These are phyloP conservation scores for Eretmocerus hayati DNA, from an alignment of 2,888 invertebrate species.

Conservation along the genomic window DNA sequence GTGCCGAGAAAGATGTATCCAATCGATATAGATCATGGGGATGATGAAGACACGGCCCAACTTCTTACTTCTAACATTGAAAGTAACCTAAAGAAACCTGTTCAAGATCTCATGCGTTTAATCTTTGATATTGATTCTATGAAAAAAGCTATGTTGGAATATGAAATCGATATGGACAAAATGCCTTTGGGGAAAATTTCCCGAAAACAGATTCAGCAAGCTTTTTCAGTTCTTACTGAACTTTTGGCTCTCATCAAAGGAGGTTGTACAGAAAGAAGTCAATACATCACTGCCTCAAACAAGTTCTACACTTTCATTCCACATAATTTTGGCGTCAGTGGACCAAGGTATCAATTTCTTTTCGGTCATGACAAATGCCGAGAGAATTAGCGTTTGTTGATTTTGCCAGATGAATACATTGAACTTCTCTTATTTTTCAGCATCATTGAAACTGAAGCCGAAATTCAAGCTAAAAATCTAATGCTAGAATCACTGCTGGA, in stretches of 20 bases:
- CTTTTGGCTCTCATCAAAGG: constrained; percentile 56
- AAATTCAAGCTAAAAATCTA: constrained; percentile 62
- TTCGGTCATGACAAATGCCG: no score
- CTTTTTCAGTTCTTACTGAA: constrained; percentile 73
- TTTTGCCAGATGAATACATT: no score
- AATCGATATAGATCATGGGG: constrained; percentile 83
- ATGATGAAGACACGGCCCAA: constrained; percentile 46
- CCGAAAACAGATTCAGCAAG: constrained; percentile 78
- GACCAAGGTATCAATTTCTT: constrained; percentile 54
- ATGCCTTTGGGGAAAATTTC: constrained; percentile 98
- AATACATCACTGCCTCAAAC: constrained; percentile 81
- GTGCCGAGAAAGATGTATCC: constrained; percentile 72
- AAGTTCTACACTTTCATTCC: constrained; percentile 92
- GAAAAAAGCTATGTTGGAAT: constrained; percentile 89
- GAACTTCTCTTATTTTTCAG: constrained; percentile 8
- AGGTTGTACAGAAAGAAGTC: constrained; percentile 44
- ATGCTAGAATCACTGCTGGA: constrained; percentile 92
- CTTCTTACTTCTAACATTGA: constrained; percentile 50
- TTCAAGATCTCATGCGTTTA: constrained; percentile 76
- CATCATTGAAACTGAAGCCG: constrained; percentile 66
- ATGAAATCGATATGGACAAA: constrained; percentile 94
- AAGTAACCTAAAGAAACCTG: constrained; percentile 65
- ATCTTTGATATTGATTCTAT: constrained; percentile 89
- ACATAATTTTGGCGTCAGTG: constrained; percentile 83
- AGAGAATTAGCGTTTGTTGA: no score